A percentile compares a stretch with the other conserved stretches of the same genome.
These are phyloP conservation scores for Tolmerus cingulatus DNA, from an alignment of 2,888 invertebrate species.

Conservation along the genomic window DNA sequence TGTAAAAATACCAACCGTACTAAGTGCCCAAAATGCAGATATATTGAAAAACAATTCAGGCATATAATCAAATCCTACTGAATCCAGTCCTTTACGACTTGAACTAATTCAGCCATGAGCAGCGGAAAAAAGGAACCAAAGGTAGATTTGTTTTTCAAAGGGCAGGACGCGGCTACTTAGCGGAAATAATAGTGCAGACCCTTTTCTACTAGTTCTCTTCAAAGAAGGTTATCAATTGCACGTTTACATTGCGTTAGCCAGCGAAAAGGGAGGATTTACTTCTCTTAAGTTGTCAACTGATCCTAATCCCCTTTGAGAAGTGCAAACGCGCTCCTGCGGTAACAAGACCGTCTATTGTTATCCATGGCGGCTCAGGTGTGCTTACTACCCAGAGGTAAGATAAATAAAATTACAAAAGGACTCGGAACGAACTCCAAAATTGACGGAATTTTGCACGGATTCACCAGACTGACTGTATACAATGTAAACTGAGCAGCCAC, in stretches of 20 bases:
- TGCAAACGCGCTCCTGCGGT: background rate
- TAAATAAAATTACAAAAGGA: background rate
- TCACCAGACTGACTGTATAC: background rate
- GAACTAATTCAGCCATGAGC: background rate
- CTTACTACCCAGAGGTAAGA: conserved; percentile 10
- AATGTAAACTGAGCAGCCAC: background rate
- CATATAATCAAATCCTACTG: background rate
- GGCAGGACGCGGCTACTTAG: conserved; percentile 17
- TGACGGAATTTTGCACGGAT: background rate
- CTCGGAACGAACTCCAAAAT: background rate
- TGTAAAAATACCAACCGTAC: background rate
- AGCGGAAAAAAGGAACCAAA: background rate
- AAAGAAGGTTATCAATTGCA: background rate
- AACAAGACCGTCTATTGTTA: background rate
- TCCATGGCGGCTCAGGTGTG: background rate
- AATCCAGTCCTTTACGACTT: background rate
- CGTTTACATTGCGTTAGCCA: background rate
- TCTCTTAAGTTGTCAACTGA: conserved; percentile 20
- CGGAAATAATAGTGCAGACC: background rate
- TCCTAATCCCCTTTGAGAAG: conserved; percentile 12
- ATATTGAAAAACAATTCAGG: background rate
- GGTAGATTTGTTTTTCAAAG: background rate
- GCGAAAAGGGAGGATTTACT: background rate
- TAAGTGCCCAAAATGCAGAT: background rate
- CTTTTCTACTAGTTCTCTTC: background rate